These are phyloP conservation scores for Sminthurides bifidus DNA, from an alignment of 1,140 invertebrate species.

Conservation along the genomic window DNA sequence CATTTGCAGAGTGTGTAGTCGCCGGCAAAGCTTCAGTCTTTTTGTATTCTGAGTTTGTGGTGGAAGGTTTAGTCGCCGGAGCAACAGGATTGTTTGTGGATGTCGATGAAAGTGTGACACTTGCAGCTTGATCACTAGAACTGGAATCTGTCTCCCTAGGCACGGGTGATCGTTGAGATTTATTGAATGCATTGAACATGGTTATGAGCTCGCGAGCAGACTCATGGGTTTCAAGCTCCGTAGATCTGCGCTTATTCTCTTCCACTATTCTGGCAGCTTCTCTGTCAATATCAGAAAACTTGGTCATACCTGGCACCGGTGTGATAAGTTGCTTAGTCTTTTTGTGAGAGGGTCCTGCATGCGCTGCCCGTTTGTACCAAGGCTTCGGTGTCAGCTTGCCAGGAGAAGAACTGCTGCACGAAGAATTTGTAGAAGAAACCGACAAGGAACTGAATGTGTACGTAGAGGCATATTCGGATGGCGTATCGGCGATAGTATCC, in stretches of 20 bases:
- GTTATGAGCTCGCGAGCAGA: conserved; percentile 46
- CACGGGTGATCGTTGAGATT: neutral
- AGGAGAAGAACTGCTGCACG: conserved; percentile 1
- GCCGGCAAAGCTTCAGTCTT: too few relatives aligned
- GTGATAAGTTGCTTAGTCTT: conserved; percentile 10
- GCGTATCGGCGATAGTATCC: too few relatives aligned
- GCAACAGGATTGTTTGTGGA: neutral
- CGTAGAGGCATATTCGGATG: too few relatives aligned
- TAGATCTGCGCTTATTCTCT: conserved; percentile 37
- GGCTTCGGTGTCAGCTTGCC: conserved; percentile 10
- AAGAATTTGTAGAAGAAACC: neutral
- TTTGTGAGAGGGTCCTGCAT: neutral
- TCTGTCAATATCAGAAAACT: conserved; percentile 65
- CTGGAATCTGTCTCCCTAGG: neutral
- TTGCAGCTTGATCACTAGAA: neutral
- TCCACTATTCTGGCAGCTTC: conserved; percentile 60
- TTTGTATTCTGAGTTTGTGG: neutral
- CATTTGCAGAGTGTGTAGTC: too few relatives aligned
- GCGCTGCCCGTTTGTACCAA: conserved; percentile 20
- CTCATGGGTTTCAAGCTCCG: conserved; percentile 33
- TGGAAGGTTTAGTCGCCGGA: neutral
- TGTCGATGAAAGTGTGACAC: neutral
- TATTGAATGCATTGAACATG: conserved; percentile 42
- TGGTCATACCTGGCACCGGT: conserved; percentile 43
- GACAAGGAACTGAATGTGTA: too few relatives aligned